Evolutionary conservation across 2,113 vertebrate genomes (phyloP), one percentile per base, ranked within the genome.

Genomic region (Oryzias curvinotus): DNA sequence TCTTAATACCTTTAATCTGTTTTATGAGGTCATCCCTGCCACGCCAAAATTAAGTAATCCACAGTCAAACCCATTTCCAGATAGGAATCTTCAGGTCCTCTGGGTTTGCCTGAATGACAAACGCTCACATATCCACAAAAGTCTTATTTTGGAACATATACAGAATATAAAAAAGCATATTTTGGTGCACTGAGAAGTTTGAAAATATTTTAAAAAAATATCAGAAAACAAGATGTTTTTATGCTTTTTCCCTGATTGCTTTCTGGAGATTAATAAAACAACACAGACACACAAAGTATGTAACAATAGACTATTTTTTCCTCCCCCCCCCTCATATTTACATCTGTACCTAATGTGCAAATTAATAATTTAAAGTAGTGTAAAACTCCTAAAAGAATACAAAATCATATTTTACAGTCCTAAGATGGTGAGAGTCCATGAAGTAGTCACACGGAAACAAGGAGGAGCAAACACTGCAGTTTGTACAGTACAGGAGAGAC

Each of bases 261-360:
- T 14, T 28, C 60, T 48, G 3, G 30, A 68, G 82, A 63, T 90
- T 92, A 73, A 56, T 5, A 68, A 73, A 91, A 90, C 88, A 92
- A 87, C 78, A 80, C 79, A 91, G 84, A 93, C 91, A 94, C 84
- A 88, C 58, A 68, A 78, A 72, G 78, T 88, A 86, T 91, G 91
- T 92, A 94, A 92, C 89, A 93, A 94, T 91, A 93, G 86, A 93
- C 86, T 89, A 89, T 90, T 88, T 86, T 88, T 88, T 86, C 87
- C 28, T 30, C 5, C 12, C 30, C 8, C 36, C 36, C 30, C 36
- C 86, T 85, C 80, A 87, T 90, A 92, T 86, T 91, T 88, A 93
- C 88, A 92, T 87, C 77, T 89, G 88, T 91, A 91, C 87, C 73
- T 82, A 90, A 91, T 92, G 92, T 93, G 92, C 91, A 94, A 94